These are phyloP conservation scores for Anthopleura sola DNA, from an alignment of 64 coral and sea anemone species.

Conservation along the genomic window DNA sequence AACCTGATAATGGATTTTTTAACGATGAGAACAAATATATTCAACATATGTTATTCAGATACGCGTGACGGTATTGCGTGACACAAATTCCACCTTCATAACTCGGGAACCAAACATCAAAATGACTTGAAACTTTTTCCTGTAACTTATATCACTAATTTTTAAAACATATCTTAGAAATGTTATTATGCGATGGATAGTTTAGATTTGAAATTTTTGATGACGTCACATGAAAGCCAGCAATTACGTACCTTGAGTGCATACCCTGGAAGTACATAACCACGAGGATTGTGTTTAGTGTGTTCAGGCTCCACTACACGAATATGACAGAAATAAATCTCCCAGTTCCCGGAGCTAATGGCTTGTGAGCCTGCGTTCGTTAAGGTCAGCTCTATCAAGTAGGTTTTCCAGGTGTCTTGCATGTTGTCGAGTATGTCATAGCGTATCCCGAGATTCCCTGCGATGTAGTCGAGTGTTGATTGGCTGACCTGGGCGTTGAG, in stretches of 20 bases:
- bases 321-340: conserved; percentile 85
- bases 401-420: conserved; percentile 88
- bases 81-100: too few relatives aligned
- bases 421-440: conserved; percentile 87
- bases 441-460: conserved; percentile 65
- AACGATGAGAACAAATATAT: too few relatives aligned
- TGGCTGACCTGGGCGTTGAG: conserved; percentile 35
- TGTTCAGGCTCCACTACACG: conserved; percentile 70
- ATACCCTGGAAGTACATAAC: conserved; percentile 66
- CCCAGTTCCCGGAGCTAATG: conserved; percentile 70
- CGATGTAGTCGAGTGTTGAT: conserved; percentile 76
- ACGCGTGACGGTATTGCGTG: too few relatives aligned
- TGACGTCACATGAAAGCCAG: too few relatives aligned
- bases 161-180: too few relatives aligned
- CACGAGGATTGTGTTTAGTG: conserved; percentile 78
- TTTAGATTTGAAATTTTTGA: too few relatives aligned
- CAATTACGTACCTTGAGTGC: conserved; percentile 47
- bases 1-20: too few relatives aligned
- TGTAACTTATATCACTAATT: too few relatives aligned
- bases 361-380: conserved; percentile 54
- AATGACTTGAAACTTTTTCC: too few relatives aligned
- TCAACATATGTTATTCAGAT: too few relatives aligned
- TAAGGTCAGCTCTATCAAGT: conserved; percentile 62
- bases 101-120: too few relatives aligned
- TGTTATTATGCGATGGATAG: too few relatives aligned